These are phyloP conservation scores for Corythucha ciliata DNA, from an alignment of 2,888 invertebrate genomes.

Conservation along the genomic window DNA sequence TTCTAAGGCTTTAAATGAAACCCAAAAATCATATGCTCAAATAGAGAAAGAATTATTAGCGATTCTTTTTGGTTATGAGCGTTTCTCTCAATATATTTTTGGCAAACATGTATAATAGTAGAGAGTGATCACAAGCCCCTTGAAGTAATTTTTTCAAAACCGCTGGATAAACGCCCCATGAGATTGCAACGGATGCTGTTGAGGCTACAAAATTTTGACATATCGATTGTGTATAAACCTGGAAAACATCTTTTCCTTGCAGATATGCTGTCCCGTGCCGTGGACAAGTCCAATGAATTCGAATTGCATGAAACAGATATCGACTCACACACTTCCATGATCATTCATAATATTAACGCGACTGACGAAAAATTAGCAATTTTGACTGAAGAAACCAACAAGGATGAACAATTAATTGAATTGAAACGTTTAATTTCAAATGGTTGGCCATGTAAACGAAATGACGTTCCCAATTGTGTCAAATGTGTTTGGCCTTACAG, in stretches of 20 bases:
- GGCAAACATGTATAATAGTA: constrained; percentile 21
- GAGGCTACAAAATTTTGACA: constrained; percentile 21
- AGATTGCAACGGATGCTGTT: constrained; percentile 24
- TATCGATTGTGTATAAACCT: constrained; percentile 31
- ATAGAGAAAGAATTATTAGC: constrained; percentile 41
- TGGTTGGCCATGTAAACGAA: too few species aligned
- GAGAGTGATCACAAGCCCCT: constrained; percentile 24
- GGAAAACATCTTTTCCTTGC: constrained; percentile 26
- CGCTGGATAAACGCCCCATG: constrained; percentile 17
- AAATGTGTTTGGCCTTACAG: too few species aligned
- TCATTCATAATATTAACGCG: too few species aligned
- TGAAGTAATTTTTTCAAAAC: constrained; percentile 21
- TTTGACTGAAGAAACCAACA: too few species aligned
- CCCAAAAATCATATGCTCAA: constrained; percentile 39
- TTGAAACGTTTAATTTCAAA: too few species aligned
- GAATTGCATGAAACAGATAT: too few species aligned
- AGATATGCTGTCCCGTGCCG: constrained; percentile 3
- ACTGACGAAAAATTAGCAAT: too few species aligned
- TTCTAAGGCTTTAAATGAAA: constrained; percentile 36
- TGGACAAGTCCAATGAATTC: too few species aligned
- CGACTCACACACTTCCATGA: too few species aligned
- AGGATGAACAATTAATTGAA: too few species aligned
- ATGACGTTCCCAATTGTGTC: too few species aligned
- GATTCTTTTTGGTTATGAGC: constrained; percentile 27
- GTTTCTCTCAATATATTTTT: constrained; percentile 38